Evolutionary conservation across 2,113 vertebrate species (phyloP), one percentile per base, ranked within the genome.

Genomic region (Phylloscopus whistleri): DNA sequence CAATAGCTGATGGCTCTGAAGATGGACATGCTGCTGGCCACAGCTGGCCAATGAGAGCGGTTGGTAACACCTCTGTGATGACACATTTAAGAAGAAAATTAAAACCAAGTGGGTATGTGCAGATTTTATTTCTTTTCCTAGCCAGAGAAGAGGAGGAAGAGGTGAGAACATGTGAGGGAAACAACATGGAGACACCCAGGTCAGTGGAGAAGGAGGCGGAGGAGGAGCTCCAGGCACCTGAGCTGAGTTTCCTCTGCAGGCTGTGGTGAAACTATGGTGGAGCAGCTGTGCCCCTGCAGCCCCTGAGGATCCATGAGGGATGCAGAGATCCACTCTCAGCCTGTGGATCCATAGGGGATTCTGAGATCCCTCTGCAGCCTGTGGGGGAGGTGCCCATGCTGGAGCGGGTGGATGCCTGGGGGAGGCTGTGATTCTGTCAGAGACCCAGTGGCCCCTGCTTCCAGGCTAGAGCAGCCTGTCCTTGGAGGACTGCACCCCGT

Each of bases 31-130:
- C 10, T 77, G 22, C 52, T 51, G 48, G 48, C 8, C 28, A 60
- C 31, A 3, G 1, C 4, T 27, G 18, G 14, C 5, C 30, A n/a
- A 0, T 28, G 2, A 43, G 11, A 35, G 24, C 30, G 9, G 23
- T 1, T 23, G 37, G 8, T 17, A n/a, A n/a, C 1, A 4, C 9
- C 31, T 53, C 15, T 30, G 37, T 28, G 60, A 23, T n/a, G 5
- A 14, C 11, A 23, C 2, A 11, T 18, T 35, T 35, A 23, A 11
- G 24, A 44, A 11, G 11, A 35, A 64, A 53, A 28, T 43, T 11
- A 18, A 43, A 79, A 15, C 9, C 22, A 53, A 44, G 7, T 18
- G 23, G 8, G 5, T 8, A 43, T 13, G 5, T 16, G 14, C 14
- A 52, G 13, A 4, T 30, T 35, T 28, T 44, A n/a, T 35, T 46